Percentiles rank a stretch among this genome's conserved stretches.
Evolutionary conservation across 1,140 invertebrate genomes (phyloP).

Genomic region (Psilanteris sp.): DNA sequence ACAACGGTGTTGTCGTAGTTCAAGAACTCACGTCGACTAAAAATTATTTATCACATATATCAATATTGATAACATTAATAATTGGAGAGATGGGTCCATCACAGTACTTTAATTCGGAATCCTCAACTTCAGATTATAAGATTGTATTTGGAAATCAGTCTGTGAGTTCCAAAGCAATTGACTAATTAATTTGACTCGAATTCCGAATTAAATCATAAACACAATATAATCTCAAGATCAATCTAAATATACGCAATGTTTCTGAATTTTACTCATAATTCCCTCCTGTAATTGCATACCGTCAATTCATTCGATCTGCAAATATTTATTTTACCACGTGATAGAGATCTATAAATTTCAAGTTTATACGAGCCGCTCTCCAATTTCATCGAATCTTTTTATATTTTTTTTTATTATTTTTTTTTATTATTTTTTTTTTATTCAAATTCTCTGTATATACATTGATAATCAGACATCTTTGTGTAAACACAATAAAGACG

Average conservation of each 20-base stretch:
- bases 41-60: conserved; percentile 75
- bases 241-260: too few relatives aligned
- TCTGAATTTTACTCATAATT: too few relatives aligned
- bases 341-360: too few relatives aligned
- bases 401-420: too few relatives aligned
- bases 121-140: not conserved
- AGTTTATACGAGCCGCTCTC: too few relatives aligned
- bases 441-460: conserved; percentile 68
- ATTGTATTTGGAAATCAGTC: conserved; percentile 10
- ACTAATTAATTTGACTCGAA: conserved; percentile 9
- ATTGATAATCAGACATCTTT: conserved; percentile 68
- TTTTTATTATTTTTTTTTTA: too few relatives aligned
- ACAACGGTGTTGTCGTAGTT: conserved; percentile 69
- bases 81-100: conserved; percentile 65
- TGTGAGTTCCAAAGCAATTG: conserved; percentile 4
- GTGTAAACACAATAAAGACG: conserved; percentile 71
- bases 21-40: conserved; percentile 68
- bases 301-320: too few relatives aligned
- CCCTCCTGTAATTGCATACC: too few relatives aligned
- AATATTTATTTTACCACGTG: too few relatives aligned
- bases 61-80: conserved; percentile 68
- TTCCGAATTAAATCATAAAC: conserved; percentile 15
- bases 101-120: conserved; percentile 11
- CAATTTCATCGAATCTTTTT: too few relatives aligned
- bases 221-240: too few relatives aligned